These are phyloP conservation scores for Cyprinodon variegatus DNA, from an alignment of 2,113 vertebrate genomes.

Conservation along the genomic window DNA sequence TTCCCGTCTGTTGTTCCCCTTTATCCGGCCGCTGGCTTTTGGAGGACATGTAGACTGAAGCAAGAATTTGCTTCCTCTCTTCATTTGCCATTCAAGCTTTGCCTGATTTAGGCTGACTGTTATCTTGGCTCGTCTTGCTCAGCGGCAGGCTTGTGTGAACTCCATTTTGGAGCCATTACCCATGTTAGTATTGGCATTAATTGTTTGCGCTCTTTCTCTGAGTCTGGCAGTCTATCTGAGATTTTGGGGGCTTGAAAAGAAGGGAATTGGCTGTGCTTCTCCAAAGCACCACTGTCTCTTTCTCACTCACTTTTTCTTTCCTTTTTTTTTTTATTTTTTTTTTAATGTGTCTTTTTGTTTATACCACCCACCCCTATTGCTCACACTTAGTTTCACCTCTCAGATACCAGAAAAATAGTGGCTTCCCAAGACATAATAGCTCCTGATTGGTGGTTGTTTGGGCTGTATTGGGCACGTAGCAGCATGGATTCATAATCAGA, in stretches of 20 bases:
- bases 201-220: constrained; percentile 63
- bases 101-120: constrained; percentile 70
- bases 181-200: constrained; percentile 79
- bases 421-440: constrained; percentile 62
- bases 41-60: constrained; percentile 59
- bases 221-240: constrained; percentile 62
- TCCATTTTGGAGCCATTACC: constrained; percentile 75
- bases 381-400: constrained; percentile 60
- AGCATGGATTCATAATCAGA: constrained; percentile 52
- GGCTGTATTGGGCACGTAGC: constrained; percentile 41
- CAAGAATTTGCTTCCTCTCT: constrained; percentile 65
- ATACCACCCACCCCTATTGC: constrained; percentile 4
- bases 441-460: constrained; percentile 63
- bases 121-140: constrained; percentile 62
- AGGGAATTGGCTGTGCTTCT: constrained; percentile 44
- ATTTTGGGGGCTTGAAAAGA: constrained; percentile 53
- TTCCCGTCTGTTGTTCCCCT: constrained; percentile 51
- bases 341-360: constrained; percentile 55
- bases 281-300: constrained; percentile 60
- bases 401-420: constrained; percentile 56
- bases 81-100: constrained; percentile 68
- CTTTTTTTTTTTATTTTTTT: constrained; percentile 13
- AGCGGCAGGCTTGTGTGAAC: constrained; percentile 69
- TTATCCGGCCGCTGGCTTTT: constrained; percentile 44
- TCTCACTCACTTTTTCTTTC: constrained; percentile 44